Base-by-base conservation (phyloP, 2,888 invertebrate genomes). In the Cotesia congregata region DNA sequence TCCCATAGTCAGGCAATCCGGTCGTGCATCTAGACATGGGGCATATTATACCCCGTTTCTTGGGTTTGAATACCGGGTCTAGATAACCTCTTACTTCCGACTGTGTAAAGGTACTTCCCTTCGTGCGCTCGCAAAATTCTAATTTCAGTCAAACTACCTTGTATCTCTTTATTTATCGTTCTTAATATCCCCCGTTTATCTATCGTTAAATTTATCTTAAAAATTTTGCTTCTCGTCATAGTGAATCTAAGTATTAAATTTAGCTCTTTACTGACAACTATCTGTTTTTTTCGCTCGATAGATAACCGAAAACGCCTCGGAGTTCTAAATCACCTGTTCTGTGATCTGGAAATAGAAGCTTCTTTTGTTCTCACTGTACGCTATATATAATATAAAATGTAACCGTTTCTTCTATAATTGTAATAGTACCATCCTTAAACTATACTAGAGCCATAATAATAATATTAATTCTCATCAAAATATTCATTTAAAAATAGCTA, bases 81-180 rank as follows among this genome's bases (percentile, higher is more conserved):
- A 67, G 71, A 75, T 71, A 71, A 71, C 65, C 59, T 39, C 64
- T 59, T 39, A 65, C 30, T 75, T 71, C 75, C 75, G 70, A 70
- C 62, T 41, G 69, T 15, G 17, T 74, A 30, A 62, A n/a, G 62
- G 62, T 60, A 41, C 64, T 59, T 74, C 50, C 50, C 50, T 50
- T 50, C 50, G 50, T 50, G 50, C 50, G 4, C 50, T 50, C 50
- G 7, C 7, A 12, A 50, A 50, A 50, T 50, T 50, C 50, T 50
- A 7, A 50, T 50, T 50, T 12, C 12, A 50, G 50, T 50, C 50
- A 50, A 38, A 67, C 67, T 39, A 38, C 30, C 67, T 67, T 67
- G 67, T 67, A 9, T 38, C 30, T 30, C 67, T n/a, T 67, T 67
- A 65, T 65, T 65, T 65, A 40, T 67, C 38, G 6, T 40, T 67